Base-by-base conservation (phyloP, 2,113 vertebrate species). In the Xerus inauris region DNA sequence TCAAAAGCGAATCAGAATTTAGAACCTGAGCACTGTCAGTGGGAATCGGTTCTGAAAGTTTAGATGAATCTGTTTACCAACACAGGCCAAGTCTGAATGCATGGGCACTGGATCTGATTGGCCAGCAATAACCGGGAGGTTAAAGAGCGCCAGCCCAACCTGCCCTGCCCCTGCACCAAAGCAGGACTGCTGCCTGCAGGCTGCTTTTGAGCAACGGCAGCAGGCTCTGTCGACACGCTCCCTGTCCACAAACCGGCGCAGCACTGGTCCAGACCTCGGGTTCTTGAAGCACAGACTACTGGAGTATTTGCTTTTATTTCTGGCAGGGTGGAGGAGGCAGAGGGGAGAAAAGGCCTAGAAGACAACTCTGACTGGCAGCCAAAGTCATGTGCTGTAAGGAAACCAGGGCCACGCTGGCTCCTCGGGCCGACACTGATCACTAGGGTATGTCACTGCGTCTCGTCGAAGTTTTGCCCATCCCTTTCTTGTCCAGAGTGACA, bases 1-100 rank as follows among this genome's bases (percentile, higher is more conserved):
- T 81, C 87, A 75, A 72, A 89, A 79, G 93, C 28, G 86, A 92
- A 94, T 26, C 72, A 82, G 59, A 85, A 51, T 51, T 40, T 38
- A 90, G 87, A 83, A 75, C 81, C 73, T 83, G 91, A 93, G 88
- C 49, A 72, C 47, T 75, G 45, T 54, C 54, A 35, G 12, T 72
- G 59, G n/a, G 26, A 94, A 87, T 89, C 9, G n/a, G 83, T 40
- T 49, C 22, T n/a, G 45, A 76, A 62, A 91, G 80, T 62, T 8
- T 38, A 54, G 49, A 59, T 4, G 24, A 81, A 32, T 57, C 40
- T 71, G 17, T 59, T 90, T 42, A 85, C 76, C n/a, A 51, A 38
- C 45, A 40, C 0, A 12, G 9, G 16, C 45, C 2, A 0, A 88
- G 47, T 8, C 10, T 5, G 16, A 49, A 13, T 6, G 42, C 6